Percentiles rank a stretch among this genome's conserved stretches.
Evolutionary conservation across 1,140 invertebrate genomes (phyloP).

Genomic region (Himalopsyche phryganea): DNA sequence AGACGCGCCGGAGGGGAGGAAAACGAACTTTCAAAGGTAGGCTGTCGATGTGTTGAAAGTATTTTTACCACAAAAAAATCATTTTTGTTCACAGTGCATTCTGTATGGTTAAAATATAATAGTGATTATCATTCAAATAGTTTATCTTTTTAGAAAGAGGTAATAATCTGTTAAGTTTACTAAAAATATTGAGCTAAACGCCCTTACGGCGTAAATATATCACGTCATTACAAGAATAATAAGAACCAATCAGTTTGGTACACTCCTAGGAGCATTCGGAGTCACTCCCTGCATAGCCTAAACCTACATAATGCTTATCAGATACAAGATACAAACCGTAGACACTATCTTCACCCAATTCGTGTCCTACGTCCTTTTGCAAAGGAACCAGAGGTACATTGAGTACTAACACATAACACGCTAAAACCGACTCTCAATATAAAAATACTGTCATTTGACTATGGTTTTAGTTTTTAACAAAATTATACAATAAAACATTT

Average conservation of each 20-base stretch:
- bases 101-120: slow-evolving; percentile 8
- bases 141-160: slow-evolving; percentile 48
- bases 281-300: slow-evolving; percentile 36
- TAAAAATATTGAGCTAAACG: slow-evolving; percentile 56
- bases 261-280: slow-evolving; percentile 19
- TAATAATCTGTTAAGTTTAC: slow-evolving; percentile 56
- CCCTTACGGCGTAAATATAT: slow-evolving; percentile 50
- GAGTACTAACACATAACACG: slow-evolving; percentile 32
- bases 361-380: slow-evolving; percentile 20
- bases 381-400: slow-evolving; percentile 32
- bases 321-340: slow-evolving; percentile 49
- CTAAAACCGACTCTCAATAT: slow-evolving; percentile 51
- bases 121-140: slow-evolving; percentile 25
- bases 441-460: slow-evolving; percentile 59
- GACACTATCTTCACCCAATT: slow-evolving; percentile 33
- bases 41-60: too few relatives aligned
- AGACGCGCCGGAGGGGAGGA: too few relatives aligned
- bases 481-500: slow-evolving; percentile 28
- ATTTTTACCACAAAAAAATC: too few relatives aligned
- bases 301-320: slow-evolving; percentile 58
- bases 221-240: slow-evolving; percentile 40
- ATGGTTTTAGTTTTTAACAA: slow-evolving; percentile 39
- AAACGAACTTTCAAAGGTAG: too few relatives aligned
- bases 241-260: slow-evolving; percentile 30
- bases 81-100: neutral